Evolutionary conservation across 64 coral and sea anemone species (phyloP), one percentile per base, ranked within the genome.

Genomic region (Montipora efflorescens): DNA sequence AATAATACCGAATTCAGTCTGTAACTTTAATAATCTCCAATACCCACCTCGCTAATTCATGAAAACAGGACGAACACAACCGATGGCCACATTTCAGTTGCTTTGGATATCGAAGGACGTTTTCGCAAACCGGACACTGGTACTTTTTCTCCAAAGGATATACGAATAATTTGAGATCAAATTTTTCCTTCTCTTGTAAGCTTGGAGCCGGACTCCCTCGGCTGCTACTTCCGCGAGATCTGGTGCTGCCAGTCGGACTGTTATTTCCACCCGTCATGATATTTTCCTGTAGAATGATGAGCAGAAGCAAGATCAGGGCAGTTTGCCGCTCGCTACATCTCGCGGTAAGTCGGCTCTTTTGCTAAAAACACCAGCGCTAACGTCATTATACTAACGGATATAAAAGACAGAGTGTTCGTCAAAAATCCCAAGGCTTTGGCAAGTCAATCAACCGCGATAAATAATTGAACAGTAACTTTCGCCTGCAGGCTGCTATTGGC

Each of bases 121-220:
- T 93, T 8, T 93, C 84, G 52, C 98, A 99, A 19, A 94, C 88
- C 2, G 95, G 95, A 73, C 98, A 99, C 5, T 89, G 79, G 44
- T 94, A 99, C 72, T 96, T 99, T 57, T 91, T 93, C 21, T 96
- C 90, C 13, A 96, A 59, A 44, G 98, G 98, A 88, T 84, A 99
- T 28, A 99, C 85, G 51, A 99, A 96, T 49, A 92, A 75, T 3
- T 92, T 74, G 43, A 86, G 44, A 51, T 86, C 82, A 49, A 86
- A 20, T 76, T 89, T 92, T 52, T 91, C 87, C 71, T 74, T 75
- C 73, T 88, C 82, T 82, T 88, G 77, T 18, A 59, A 74, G 22
- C 59, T 76, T 55, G 72, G 80, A 84, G 83, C 78, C 16, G 95
- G 95, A 10, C 88, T 94, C 58, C 91, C 96, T 16, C 59, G 10